phyloP scores from a whole-genome alignment of 2,888 invertebrate species.

The Stramonita haemastoma region DNA sequence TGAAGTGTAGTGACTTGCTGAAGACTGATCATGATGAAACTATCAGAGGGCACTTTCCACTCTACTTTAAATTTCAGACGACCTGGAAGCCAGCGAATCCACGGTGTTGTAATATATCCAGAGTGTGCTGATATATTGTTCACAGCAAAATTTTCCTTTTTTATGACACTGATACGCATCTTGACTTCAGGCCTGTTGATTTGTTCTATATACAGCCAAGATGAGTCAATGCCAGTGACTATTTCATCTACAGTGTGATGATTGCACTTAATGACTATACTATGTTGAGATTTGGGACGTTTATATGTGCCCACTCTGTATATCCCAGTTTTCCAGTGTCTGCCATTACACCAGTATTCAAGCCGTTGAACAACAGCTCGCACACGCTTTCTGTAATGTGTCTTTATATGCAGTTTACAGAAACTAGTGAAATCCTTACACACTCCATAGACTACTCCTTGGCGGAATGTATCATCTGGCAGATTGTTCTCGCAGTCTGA shows the following conservation, averaged over 20 bases:
- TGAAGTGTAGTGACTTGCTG: not conserved
- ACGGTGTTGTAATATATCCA: not conserved
- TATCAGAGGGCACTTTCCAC: not conserved
- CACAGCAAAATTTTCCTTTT: not conserved
- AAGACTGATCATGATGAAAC: not conserved
- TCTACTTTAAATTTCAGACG: not conserved
- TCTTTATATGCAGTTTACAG: not conserved
- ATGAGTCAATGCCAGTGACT: not conserved
- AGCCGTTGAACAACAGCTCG: not conserved
- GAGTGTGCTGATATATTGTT: not conserved
- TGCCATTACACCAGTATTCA: not conserved
- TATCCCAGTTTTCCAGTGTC: not conserved
- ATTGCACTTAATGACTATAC: not conserved
- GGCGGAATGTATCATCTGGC: not conserved
- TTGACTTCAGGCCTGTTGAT: not conserved
- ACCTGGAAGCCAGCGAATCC: not conserved
- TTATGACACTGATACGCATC: not conserved
- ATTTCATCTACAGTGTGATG: not conserved
- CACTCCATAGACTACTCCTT: not conserved
- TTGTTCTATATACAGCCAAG: not conserved
- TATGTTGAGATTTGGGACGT: not conserved
- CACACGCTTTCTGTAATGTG: not conserved
- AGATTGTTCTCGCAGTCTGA: constrained; percentile 14
- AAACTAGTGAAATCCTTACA: not conserved
- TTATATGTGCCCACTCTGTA: not conserved